These are phyloP conservation scores for Carapus acus DNA, from an alignment of 2,797 vertebrate genomes.

Conservation along the genomic window DNA sequence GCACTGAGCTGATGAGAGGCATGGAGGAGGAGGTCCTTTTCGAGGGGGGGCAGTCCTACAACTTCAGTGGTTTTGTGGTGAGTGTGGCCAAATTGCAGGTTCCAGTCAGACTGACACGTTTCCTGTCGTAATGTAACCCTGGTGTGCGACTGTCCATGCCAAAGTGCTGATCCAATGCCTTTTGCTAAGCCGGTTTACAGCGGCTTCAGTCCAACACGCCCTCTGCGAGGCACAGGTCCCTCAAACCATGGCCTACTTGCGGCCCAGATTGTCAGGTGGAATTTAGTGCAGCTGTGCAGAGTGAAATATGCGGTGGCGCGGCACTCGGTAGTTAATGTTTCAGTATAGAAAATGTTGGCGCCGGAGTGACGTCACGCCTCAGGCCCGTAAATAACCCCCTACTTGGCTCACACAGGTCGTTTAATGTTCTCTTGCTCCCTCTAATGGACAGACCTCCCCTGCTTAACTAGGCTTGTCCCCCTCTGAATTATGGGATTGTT, in stretches of 20 bases:
- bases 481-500: conserved; percentile 51
- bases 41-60: conserved; percentile 53
- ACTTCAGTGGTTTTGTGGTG: conserved; percentile 68
- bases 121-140: background rate
- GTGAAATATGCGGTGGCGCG: conserved; percentile 4
- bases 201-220: conserved; percentile 13
- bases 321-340: conserved; percentile 18
- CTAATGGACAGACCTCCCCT: conserved; percentile 61
- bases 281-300: conserved; percentile 16
- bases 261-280: conserved; percentile 26
- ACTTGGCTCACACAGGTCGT: conserved; percentile 26
- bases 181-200: conserved; percentile 7
- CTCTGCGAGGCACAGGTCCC: conserved; percentile 15
- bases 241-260: conserved; percentile 34
- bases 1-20: conserved; percentile 71
- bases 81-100: conserved; percentile 29
- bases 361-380: conserved; percentile 19
- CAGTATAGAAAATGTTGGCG: conserved; percentile 3
- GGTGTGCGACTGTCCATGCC: background rate
- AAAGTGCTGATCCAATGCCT: conserved; percentile 20
- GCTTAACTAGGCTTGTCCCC: conserved; percentile 33
- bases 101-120: background rate
- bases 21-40: conserved; percentile 64
- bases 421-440: conserved; percentile 67
- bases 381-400: conserved; percentile 21